Conservation (phyloP, 2,888 invertebrate genomes). For the Mechanitis mazaeus region DNA sequence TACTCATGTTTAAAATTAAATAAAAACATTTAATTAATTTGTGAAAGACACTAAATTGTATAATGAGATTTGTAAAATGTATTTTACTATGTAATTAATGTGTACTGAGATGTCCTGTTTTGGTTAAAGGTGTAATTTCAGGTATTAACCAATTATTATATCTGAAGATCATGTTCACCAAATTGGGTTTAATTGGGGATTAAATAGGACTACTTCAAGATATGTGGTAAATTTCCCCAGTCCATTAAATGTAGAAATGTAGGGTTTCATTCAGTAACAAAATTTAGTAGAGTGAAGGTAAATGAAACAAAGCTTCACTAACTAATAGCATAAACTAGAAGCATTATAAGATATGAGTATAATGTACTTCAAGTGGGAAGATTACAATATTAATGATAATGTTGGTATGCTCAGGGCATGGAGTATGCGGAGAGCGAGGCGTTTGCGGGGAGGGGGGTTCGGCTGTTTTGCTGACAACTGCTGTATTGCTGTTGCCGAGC, state of each 20-base stretch:
- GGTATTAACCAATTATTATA: constrained; percentile 44
- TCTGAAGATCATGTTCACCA: constrained; percentile 56
- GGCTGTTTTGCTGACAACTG: constrained; percentile 74
- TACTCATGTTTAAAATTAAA: constrained; percentile 1
- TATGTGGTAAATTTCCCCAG: constrained; percentile 50
- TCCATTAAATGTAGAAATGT: constrained; percentile 1
- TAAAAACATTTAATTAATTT: neutral
- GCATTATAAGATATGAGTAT: neutral
- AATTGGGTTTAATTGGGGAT: constrained; percentile 65
- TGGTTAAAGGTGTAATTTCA: constrained; percentile 62
- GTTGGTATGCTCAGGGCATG: constrained; percentile 76
- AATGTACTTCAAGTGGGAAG: neutral
- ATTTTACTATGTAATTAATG: constrained; percentile 41
- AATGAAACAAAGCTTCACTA: constrained; percentile 3
- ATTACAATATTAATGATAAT: constrained; percentile 53
- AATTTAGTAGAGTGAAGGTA: constrained; percentile 4
- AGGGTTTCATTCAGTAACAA: constrained; percentile 2
- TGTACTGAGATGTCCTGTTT: constrained; percentile 41
- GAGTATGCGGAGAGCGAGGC: constrained; percentile 70
- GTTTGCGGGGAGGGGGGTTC: constrained; percentile 66
- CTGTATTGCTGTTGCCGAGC: constrained; percentile 73
- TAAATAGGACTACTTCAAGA: constrained; percentile 51
- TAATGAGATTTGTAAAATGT: constrained; percentile 21
- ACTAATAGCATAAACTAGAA: neutral
- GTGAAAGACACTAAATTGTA: neutral